A percentile compares a stretch with the other conserved stretches of the same genome.
phyloP scores from a whole-genome alignment of 2,888 invertebrate species.

The Leucozona laternaria region DNA sequence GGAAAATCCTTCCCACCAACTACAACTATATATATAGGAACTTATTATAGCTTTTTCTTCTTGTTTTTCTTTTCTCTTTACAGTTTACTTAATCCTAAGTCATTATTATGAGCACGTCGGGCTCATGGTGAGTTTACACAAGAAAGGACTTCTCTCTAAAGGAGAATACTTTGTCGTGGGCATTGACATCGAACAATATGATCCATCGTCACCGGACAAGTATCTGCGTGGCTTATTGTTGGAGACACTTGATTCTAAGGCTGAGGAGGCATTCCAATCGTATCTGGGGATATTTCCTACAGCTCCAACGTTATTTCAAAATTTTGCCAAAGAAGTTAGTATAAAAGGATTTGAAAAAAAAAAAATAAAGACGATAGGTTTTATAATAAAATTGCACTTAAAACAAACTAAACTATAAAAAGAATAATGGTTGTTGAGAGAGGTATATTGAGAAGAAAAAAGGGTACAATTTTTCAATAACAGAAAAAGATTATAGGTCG shows the following conservation, averaged over 20 bases:
- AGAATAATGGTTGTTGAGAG: background rate
- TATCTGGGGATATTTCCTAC: constrained; percentile 94
- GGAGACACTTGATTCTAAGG: constrained; percentile 85
- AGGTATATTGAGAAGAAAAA: background rate
- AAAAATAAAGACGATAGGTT: background rate
- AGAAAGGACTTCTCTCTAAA: constrained; percentile 91
- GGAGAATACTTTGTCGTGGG: constrained; percentile 98
- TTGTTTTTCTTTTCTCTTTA: constrained; percentile 32
- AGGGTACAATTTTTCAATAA: constrained; percentile 12
- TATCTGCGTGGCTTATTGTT: constrained; percentile 91
- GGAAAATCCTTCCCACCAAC: background rate
- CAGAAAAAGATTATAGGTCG: constrained; percentile 6
- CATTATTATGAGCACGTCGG: constrained; percentile 96
- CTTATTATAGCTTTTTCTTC: background rate
- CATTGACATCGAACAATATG: constrained; percentile 95
- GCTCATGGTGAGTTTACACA: constrained; percentile 93
- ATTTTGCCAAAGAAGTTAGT: constrained; percentile 86
- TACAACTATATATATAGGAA: background rate
- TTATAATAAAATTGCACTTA: constrained; percentile 5
- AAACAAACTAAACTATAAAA: background rate
- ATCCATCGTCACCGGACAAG: constrained; percentile 89
- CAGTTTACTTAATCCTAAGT: constrained; percentile 96
- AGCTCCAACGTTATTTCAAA: constrained; percentile 88
- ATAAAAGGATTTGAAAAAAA: background rate
- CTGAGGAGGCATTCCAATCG: constrained; percentile 90